Base-by-base conservation (phyloP, 2,888 invertebrate species). In the Timema cristinae region DNA sequence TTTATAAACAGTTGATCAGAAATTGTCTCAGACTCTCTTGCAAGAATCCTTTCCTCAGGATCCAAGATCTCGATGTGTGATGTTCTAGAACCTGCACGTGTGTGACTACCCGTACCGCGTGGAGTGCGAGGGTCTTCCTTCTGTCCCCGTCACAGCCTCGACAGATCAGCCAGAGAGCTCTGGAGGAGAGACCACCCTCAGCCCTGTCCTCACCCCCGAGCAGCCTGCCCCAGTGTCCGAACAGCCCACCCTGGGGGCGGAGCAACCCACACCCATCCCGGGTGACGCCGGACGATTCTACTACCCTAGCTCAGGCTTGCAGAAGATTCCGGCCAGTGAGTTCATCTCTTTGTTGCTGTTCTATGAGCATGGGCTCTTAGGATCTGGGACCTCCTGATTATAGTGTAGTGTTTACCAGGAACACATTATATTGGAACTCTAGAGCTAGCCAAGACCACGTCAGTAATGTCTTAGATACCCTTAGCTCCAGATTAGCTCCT, bases 21-120 rank as follows among this genome's bases (percentile, higher is more conserved):
- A 32, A 32, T 32, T n/a, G n/a, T 4, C 32, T 32, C 32, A 32
- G 32, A 32, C 32, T 32, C 32, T 32, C 32, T 32, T 32, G 32
- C 32, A 32, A 32, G 32, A 32, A 32, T 32, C 32, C 32, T 32
- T 32, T 32, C 32, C 32, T 32, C 32, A 1, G 32, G 32, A 32
- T 32, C 32, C 32, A 32, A 32, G 32, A 32, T 4, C 32, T 15
- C 54, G 66, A 13, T 16, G 10, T 66, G 68, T 68, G 32, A 32
- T 32, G 32, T 84, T 85, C 73, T 81, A 90, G 89, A 81, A 83
- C 68, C 80, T 88, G 6, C 88, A 88, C 50, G 85, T 90, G 16
- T 90, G 90, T 76, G 90, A 90, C 79, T 90, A 88, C 76, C 83
- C 85, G 0, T 81, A 85, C 66, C 84, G 85, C 71, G 89, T 90